These are phyloP conservation scores for Pygoscelis adeliae DNA, from an alignment of 2,113 vertebrate species.

Conservation along the genomic window DNA sequence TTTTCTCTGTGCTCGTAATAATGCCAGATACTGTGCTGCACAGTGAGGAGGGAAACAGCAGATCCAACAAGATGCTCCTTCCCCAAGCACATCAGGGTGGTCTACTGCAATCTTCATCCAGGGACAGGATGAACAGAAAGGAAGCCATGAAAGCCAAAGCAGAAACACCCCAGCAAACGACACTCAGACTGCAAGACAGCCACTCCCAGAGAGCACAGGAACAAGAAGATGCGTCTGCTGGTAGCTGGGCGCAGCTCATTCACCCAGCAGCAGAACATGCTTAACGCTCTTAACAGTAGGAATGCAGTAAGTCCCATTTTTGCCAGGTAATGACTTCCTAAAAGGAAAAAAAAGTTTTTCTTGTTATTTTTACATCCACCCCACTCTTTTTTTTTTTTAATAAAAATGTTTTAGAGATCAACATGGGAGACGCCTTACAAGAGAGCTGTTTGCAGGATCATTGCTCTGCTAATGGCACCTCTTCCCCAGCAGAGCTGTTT, in stretches of 20 bases:
- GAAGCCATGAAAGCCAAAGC: background rate
- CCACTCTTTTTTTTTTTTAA: background rate
- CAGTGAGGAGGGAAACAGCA: background rate
- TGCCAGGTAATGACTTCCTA: background rate
- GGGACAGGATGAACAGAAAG: background rate
- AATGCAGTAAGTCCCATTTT: background rate
- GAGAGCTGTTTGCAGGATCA: conserved; percentile 16
- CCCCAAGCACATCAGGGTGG: background rate
- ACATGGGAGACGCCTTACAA: background rate
- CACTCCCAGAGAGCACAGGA: background rate
- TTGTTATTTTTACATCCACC: background rate
- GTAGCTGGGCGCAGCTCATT: background rate
- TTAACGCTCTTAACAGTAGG: background rate
- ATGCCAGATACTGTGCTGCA: background rate
- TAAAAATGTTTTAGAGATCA: background rate
- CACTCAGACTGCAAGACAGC: background rate
- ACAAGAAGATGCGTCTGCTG: background rate
- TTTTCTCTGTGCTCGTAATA: background rate
- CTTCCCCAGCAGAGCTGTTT: conserved; percentile 19
- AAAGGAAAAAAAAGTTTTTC: background rate
- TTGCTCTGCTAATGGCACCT: background rate
- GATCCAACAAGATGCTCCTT: background rate
- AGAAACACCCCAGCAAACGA: background rate
- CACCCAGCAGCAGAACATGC: background rate
- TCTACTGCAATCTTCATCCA: background rate